These are phyloP conservation scores for Ophion ventricosus DNA, from an alignment of 2,888 invertebrate genomes.

Conservation along the genomic window DNA sequence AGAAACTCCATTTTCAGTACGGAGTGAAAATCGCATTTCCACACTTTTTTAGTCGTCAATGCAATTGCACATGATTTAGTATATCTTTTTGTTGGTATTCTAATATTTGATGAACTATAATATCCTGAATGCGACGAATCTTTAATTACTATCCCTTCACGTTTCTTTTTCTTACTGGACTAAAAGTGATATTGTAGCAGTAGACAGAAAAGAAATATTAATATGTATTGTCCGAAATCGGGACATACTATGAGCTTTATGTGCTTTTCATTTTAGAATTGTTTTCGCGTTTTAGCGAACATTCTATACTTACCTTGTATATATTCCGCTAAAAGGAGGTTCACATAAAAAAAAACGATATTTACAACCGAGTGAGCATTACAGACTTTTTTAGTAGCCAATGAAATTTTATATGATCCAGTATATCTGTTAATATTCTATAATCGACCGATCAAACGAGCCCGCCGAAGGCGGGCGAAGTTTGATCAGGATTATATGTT, in stretches of 20 bases:
- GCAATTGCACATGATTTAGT: background rate
- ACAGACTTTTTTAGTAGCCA: background rate
- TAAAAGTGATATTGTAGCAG: no score
- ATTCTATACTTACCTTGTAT: slow-evolving; percentile 23
- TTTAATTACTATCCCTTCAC: no score
- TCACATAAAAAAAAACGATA: background rate
- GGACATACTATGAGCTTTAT: background rate
- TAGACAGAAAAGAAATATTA: no score
- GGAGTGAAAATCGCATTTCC: no score
- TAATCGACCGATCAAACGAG: no score
- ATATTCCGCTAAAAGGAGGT: slow-evolving; percentile 7
- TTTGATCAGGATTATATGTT: no score
- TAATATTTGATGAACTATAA: no score
- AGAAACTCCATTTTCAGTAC: no score
- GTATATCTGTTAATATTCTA: background rate
- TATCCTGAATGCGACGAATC: no score
- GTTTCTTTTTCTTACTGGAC: no score
- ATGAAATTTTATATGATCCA: background rate
- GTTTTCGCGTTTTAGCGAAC: background rate
- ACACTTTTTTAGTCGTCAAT: no score
- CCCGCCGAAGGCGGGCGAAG: no score
- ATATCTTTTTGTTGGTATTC: background rate
- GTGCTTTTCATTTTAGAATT: background rate
- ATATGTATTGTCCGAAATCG: background rate
- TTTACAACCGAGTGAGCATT: background rate